Conservation (phyloP, 2,113 vertebrate species). For the Castor canadensis region DNA sequence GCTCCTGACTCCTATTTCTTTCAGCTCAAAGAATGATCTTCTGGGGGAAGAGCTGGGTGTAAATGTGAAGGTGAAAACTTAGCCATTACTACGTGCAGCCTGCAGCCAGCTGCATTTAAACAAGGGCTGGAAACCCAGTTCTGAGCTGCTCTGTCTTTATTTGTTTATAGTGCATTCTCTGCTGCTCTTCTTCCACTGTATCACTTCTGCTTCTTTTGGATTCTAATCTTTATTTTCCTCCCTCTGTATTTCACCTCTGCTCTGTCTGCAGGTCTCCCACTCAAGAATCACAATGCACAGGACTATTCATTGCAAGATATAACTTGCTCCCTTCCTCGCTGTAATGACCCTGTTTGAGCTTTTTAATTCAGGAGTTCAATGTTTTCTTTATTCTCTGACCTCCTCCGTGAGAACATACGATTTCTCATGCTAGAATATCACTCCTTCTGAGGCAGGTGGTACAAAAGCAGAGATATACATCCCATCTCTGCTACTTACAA, state of each 20-base stretch:
- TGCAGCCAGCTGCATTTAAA: slow-evolving; percentile 69
- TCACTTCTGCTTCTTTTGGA: background rate
- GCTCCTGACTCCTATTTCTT: slow-evolving; percentile 87
- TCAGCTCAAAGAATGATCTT: slow-evolving; percentile 87
- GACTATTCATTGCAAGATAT: background rate
- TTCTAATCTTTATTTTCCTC: background rate
- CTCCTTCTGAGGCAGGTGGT: background rate
- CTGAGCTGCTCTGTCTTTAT: background rate
- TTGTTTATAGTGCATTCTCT: background rate
- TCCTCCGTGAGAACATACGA: slow-evolving; percentile 39
- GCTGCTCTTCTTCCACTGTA: background rate
- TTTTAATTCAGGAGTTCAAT: slow-evolving; percentile 58
- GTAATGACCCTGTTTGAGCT: slow-evolving; percentile 41
- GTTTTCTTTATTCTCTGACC: slow-evolving; percentile 65
- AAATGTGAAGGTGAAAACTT: slow-evolving; percentile 95
- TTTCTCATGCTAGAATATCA: background rate
- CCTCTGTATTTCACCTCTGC: slow-evolving; percentile 2
- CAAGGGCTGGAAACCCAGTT: slow-evolving; percentile 4
- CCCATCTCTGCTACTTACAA: background rate
- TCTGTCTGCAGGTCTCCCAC: background rate
- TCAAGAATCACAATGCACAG: slow-evolving; percentile 8
- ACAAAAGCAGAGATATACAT: background rate
- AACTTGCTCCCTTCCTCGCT: slow-evolving; percentile 42
- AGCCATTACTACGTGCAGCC: slow-evolving; percentile 87
- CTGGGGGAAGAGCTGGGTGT: slow-evolving; percentile 89